Evolutionary conservation across 2,888 invertebrate genomes (phyloP).

Genomic region (Platycheirus albimanus): DNA sequence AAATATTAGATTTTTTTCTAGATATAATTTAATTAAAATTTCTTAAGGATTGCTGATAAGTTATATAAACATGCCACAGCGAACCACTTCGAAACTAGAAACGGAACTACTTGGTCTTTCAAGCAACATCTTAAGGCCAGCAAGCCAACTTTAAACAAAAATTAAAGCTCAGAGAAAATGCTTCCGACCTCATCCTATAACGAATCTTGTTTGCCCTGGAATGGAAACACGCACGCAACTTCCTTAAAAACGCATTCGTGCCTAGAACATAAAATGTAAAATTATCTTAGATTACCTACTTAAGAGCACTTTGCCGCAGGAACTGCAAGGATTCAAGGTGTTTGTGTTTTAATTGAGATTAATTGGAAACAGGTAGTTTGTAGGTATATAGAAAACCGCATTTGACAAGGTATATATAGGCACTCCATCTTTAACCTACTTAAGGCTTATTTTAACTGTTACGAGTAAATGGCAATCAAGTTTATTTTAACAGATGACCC

Average conservation of each 20-base stretch:
- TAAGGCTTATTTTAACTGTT: neutral
- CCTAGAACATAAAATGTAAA: constrained; percentile 5
- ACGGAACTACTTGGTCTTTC: too few relatives aligned
- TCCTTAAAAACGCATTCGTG: constrained; percentile 23
- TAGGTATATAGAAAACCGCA: constrained; percentile 29
- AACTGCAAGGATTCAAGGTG: constrained; percentile 16
- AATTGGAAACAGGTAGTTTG: constrained; percentile 48
- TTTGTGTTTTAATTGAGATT: constrained; percentile 57
- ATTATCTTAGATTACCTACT: constrained; percentile 41
- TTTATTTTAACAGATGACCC: neutral
- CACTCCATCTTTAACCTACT: neutral
- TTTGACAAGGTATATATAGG: constrained; percentile 44
- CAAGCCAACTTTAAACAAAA: too few relatives aligned
- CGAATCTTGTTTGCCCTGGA: too few relatives aligned
- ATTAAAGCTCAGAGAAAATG: too few relatives aligned
- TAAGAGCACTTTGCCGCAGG: constrained; percentile 18
- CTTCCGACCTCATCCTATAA: too few relatives aligned
- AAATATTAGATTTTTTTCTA: too few relatives aligned
- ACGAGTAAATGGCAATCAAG: neutral
- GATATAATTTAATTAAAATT: too few relatives aligned
- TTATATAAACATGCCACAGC: too few relatives aligned
- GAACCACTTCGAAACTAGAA: too few relatives aligned
- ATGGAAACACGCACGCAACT: constrained; percentile 7
- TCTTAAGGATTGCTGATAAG: too few relatives aligned
- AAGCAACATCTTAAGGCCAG: too few relatives aligned